Base-by-base conservation (phyloP, 2,113 vertebrate species). In the Menidia beryllina region DNA sequence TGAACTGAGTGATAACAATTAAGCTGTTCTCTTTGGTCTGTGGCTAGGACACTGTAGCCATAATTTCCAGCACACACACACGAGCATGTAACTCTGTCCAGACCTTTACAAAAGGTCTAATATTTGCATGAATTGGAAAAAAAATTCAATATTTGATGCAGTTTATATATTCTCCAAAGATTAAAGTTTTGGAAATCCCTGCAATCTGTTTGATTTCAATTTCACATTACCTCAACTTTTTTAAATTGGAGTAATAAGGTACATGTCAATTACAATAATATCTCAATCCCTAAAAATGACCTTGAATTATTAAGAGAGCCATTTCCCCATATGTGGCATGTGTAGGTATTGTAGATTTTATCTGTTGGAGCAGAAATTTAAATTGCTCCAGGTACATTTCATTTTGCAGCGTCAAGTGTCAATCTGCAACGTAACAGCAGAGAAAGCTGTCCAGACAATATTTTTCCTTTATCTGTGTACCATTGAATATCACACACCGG, bases 291-390 rank as follows among this genome's bases (percentile, higher is more conserved):
- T 26, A 34, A 61, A 38, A 47, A 24, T 41, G 4, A 3, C 21
- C n/a, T 30, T 41, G 52, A 45, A 50, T 7, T 52, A 48, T 27
- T 3, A 10, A 62, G 54, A 27, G 49, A 81, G 60, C n/a, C 45
- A 24, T 74, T 76, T 74, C 25, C 53, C 43, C 1, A 49, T 24
- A 74, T 43, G 38, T 36, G 25, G 48, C 53, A 66, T 54, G 30
- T 20, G 34, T 49, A 64, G n/a, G 4, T 71, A 71, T 27, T 64
- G 23, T 39, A 76, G 76, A 82, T 82, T 63, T 26, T 81, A 83
- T 86, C 82, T 56, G 3, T 62, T 24, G 41, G 38, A 26, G 68
- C 74, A 83, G 72, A 76, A 72, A 54, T 90, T 85, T 72, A 75
- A 75, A 82, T 66, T 27, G 82, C 69, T 70, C 39, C n/a, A 36